Base-by-base conservation (phyloP, 2,888 invertebrate species). In the Pediacus dermestoides region DNA sequence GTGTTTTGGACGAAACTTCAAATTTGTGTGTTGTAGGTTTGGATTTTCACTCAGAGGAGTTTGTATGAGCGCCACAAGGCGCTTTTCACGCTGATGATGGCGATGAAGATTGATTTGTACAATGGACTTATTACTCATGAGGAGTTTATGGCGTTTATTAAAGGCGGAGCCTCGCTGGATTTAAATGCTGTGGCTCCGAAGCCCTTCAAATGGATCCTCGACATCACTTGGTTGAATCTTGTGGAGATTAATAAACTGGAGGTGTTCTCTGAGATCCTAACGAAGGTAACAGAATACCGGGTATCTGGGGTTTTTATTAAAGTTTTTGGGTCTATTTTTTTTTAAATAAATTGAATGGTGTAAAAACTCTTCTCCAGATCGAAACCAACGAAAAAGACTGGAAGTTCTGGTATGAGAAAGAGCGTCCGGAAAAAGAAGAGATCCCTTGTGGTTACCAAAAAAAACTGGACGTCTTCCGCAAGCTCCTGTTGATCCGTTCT, bases 151-250 rank as follows among this genome's bases (percentile, higher is more conserved):
- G 85, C 88, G 1, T 92, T 96, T 55, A 93, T 96, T 39, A 96
- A 96, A 73, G 95, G 94, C 18, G 95, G 95, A 1, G 95, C 95
- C 6, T 93, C 94, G 0, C 68, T 95, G 40, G 94, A 95, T 67
- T 71, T 95, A 35, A 93, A 94, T 68, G 91, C 92, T 2, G 94
- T 94, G 0, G 75, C 82, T 2, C 90, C 92, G 0, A 95, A 95
- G 69, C 94, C 94, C 1, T 92, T 91, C 60, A 81, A 81, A 55
- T 96, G 95, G 95, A 91, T 96, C 57, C 73, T 93, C 35, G 95
- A 95, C 59, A 90, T 94, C 47, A 93, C 94, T 0, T 96, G 95
- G 95, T 68, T 95, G 22, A 96, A 96, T 73, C 74, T 95, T 47
- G 94, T 95, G 1, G 93, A 93, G 69, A 88, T 96, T 11, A 90